Conservation (phyloP, 2,797 vertebrate species). For the Semaprochilodus insignis region DNA sequence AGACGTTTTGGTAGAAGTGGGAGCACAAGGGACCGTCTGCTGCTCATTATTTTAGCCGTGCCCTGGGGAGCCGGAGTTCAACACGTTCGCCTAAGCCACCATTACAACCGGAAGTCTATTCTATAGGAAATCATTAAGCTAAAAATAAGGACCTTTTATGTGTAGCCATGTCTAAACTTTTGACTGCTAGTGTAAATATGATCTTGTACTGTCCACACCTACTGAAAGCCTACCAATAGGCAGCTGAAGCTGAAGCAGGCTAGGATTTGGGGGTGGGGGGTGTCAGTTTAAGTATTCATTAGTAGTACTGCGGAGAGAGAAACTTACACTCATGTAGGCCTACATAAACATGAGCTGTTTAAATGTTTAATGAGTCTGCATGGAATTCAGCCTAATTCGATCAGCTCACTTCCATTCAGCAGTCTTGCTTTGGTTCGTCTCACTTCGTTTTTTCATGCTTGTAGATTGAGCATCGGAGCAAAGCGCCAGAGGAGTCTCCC, state of each 20-base stretch:
- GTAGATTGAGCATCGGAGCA: not conserved
- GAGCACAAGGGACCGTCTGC: no score
- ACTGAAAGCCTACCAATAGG: not conserved
- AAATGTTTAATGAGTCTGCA: slow-evolving; percentile 39
- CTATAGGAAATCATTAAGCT: no score
- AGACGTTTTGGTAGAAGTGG: no score
- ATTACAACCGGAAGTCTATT: no score
- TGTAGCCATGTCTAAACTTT: no score
- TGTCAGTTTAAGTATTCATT: slow-evolving; percentile 44
- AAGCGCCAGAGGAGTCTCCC: not conserved
- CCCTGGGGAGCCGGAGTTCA: no score
- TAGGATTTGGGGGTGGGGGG: slow-evolving; percentile 11
- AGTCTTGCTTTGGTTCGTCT: slow-evolving; percentile 6
- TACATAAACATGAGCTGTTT: slow-evolving; percentile 34
- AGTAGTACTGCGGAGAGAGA: slow-evolving; percentile 8
- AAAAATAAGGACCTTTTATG: no score
- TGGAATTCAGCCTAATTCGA: slow-evolving; percentile 33
- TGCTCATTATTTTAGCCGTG: no score
- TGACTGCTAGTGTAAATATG: not conserved
- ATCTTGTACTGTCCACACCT: not conserved
- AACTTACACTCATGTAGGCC: slow-evolving; percentile 29
- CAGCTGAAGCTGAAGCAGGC: slow-evolving; percentile 23
- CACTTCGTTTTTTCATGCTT: not conserved
- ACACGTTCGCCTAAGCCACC: no score
- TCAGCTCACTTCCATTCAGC: slow-evolving; percentile 27